phyloP scores from a whole-genome alignment of 30 jellyfish, hydroid and myxozoan genomes.

The Pelagia noctiluca region DNA sequence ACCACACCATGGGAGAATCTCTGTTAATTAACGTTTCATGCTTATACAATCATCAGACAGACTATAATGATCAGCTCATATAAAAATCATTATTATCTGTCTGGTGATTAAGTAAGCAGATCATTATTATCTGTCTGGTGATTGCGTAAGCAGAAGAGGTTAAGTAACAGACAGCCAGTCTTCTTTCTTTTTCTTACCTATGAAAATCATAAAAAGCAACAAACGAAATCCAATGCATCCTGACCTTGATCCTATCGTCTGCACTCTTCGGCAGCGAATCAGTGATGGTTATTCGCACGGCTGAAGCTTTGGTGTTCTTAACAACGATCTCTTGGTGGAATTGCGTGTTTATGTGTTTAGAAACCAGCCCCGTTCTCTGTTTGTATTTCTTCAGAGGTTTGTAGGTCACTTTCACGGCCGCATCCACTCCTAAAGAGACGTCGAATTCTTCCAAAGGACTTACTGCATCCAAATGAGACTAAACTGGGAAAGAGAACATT shows the following conservation, averaged over 20 bases:
- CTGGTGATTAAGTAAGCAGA: neutral
- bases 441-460: constrained; percentile 91
- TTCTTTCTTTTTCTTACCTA: neutral
- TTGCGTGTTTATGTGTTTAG: constrained; percentile 43
- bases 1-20: too few relatives aligned
- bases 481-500: neutral
- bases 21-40: too few relatives aligned
- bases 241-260: constrained; percentile 88
- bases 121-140: neutral
- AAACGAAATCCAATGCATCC: neutral
- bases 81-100: neutral
- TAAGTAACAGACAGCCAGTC: neutral
- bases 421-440: constrained; percentile 92
- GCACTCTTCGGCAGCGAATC: constrained; percentile 83
- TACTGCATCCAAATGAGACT: constrained; percentile 87
- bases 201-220: neutral
- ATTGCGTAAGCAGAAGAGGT: neutral
- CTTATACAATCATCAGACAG: neutral
- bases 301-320: constrained; percentile 74
- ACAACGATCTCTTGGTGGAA: constrained; percentile 78
- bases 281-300: constrained; percentile 69
- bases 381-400: constrained; percentile 80
- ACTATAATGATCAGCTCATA: neutral
- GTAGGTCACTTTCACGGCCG: constrained; percentile 90
- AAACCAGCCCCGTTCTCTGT: constrained; percentile 74